Evolutionary conservation across 2,113 vertebrate species (phyloP), one percentile per base, ranked within the genome.

Genomic region (Ceuthmochares aereus): DNA sequence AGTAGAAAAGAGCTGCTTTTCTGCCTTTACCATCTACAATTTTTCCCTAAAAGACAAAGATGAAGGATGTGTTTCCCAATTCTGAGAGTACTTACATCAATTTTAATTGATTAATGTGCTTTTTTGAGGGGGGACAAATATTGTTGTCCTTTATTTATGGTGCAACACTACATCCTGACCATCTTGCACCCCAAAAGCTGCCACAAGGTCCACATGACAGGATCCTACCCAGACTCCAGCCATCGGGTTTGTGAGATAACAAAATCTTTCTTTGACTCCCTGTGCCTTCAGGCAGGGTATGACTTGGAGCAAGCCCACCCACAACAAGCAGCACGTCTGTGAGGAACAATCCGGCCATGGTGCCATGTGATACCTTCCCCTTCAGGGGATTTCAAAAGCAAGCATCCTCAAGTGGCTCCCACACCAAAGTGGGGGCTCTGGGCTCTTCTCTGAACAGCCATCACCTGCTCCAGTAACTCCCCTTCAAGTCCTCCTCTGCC

Each of bases 251-350:
- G 0, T 0, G 27, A 95, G 89, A 90, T 93, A 93, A 93, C 77
- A 88, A 86, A 92, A 84, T 68, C 47, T 75, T 77, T 74, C 91
- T 95, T 78, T 59, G 79, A 60, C 76, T 84, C 56, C n/a, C 89
- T 9, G 52, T 81, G 83, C 91, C 90, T 77, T 30, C 91, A 52
- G 86, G 91, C 93, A 91, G 86, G 64, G 73, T 84, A 87, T 68
- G 89, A 95, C 84, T 90, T 3, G 76, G 73, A 92, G 91, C 52
- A 47, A 94, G 76, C 76, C 93, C 89, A 92, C 94, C 86, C 89
- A 55, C 86, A 78, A 64, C 64, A 96, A 66, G 86, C 83, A 94
- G 80, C 47, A 22, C 2, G 12, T 43, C 76, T 77, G 78, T 59
- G 84, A 95, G 87, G 69, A 75, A 43, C 15, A 70, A 2, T 20